Conservation (phyloP, 2,113 vertebrate species). For the Galbula dea region DNA sequence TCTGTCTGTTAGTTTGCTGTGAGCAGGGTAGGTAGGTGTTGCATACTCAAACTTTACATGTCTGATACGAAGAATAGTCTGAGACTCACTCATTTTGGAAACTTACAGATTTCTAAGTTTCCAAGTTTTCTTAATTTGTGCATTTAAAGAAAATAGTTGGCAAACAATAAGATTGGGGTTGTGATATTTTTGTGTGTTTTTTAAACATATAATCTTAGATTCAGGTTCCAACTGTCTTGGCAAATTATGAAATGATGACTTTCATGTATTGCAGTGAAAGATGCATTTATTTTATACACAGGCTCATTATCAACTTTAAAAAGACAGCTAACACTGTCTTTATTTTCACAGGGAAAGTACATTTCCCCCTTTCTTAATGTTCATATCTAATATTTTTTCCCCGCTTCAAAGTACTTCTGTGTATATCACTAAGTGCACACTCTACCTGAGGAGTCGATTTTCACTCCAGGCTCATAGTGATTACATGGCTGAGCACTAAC, state of each 20-base stretch:
- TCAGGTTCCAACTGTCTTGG: background rate
- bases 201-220: background rate
- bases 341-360: background rate
- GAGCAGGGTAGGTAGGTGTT: background rate
- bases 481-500: background rate
- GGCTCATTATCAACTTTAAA: slow-evolving; percentile 1
- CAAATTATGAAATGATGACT: background rate
- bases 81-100: slow-evolving; percentile 2
- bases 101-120: background rate
- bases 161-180: background rate
- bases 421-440: background rate
- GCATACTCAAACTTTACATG: background rate
- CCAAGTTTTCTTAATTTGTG: slow-evolving; percentile 12
- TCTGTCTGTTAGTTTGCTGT: background rate
- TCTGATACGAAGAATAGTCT: background rate
- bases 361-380: background rate
- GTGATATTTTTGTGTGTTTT: background rate
- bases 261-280: slow-evolving; percentile 6
- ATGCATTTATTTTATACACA: slow-evolving; percentile 46
- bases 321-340: background rate
- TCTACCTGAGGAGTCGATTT: background rate
- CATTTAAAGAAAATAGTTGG: background rate
- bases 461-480: background rate
- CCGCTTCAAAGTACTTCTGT: background rate
- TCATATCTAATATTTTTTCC: slow-evolving; percentile 4